Evolutionary conservation across 2,797 vertebrate species (phyloP).

Genomic region (Limnodromus scolopaceus): DNA sequence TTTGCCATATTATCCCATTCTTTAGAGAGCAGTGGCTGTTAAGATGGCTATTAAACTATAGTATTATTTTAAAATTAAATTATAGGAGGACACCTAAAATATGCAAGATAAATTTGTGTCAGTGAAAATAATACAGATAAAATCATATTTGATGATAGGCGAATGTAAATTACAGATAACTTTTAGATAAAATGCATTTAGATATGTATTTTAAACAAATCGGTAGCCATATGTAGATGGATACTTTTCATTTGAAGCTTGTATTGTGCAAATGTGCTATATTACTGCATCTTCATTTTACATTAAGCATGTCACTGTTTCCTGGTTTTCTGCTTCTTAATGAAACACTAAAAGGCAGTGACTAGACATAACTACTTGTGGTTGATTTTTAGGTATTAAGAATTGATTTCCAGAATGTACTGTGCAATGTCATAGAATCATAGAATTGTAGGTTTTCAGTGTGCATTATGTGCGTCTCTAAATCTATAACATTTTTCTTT

Average conservation of each 20-base stretch:
- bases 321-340: slow-evolving; percentile 27
- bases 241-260: background rate
- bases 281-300: background rate
- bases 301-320: background rate
- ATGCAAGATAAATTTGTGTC: background rate
- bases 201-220: background rate
- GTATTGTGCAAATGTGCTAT: background rate
- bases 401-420: slow-evolving; percentile 46
- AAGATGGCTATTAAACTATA: background rate
- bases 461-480: background rate
- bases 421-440: slow-evolving; percentile 24
- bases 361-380: slow-evolving; percentile 26
- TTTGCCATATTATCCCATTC: background rate
- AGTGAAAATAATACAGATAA: background rate
- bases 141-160: background rate
- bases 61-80: background rate
- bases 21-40: background rate
- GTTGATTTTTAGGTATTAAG: slow-evolving; percentile 52
- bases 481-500: background rate
- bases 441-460: slow-evolving; percentile 29
- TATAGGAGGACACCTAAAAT: background rate
- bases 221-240: background rate
- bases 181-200: background rate
- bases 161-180: background rate
- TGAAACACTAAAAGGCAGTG: slow-evolving; percentile 33